A percentile compares a stretch with the other conserved stretches of the same genome.
Evolutionary conservation across 2,888 invertebrate genomes (phyloP).

Genomic region (Euzetes globulus): DNA sequence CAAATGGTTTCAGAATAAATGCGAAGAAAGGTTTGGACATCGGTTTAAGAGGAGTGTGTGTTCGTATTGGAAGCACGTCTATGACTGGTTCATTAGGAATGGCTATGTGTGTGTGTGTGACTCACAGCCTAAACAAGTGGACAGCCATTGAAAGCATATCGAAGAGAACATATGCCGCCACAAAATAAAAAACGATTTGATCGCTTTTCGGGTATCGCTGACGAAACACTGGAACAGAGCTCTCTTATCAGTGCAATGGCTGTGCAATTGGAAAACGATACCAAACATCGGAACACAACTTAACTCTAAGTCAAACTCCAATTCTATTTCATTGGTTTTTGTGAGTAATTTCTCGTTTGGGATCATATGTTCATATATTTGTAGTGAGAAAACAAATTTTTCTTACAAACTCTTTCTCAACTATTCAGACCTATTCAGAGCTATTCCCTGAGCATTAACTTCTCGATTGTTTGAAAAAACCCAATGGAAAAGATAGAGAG

Average conservation of each 20-base stretch:
- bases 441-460: conserved; percentile 4
- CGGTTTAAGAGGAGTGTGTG: background rate
- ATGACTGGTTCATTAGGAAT: conserved; percentile 18
- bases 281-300: no score
- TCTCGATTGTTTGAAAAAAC: conserved; percentile 2
- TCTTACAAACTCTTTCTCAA: background rate
- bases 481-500: background rate
- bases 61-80: background rate
- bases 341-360: conserved; percentile 18
- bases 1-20: background rate
- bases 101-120: background rate
- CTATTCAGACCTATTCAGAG: background rate
- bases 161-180: conserved; percentile 4
- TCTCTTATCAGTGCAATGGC: background rate
- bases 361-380: conserved; percentile 15
- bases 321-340: conserved; percentile 10
- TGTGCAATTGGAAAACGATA: background rate
- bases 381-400: background rate
- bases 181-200: conserved; percentile 12
- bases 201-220: background rate
- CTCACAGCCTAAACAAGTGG: background rate
- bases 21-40: background rate
- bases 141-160: background rate
- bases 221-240: background rate
- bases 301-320: background rate